phyloP scores from a whole-genome alignment of 2,888 invertebrate genomes.

The Leptothorax acervorum region DNA sequence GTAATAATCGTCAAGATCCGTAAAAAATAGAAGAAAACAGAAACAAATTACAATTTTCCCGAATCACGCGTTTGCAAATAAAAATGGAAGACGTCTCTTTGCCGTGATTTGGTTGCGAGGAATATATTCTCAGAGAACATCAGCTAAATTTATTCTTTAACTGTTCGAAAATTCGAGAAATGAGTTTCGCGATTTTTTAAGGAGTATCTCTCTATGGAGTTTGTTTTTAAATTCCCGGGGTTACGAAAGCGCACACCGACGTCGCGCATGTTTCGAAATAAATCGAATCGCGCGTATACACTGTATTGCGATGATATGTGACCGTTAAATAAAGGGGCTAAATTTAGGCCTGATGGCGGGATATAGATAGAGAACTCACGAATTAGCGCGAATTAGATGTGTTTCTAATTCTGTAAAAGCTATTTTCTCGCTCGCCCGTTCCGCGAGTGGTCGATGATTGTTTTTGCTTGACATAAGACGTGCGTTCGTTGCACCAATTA shows the following conservation, averaged over 20 bases:
- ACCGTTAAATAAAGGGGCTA: slow-evolving; percentile 22
- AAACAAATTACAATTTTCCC: not conserved
- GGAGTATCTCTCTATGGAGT: not conserved
- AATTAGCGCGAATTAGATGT: slow-evolving; percentile 46
- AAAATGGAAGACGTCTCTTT: not conserved
- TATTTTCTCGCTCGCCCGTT: slow-evolving; percentile 40
- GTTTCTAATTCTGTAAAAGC: slow-evolving; percentile 38
- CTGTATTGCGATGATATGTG: not conserved
- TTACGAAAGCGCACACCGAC: not conserved
- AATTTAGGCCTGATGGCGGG: slow-evolving; percentile 11
- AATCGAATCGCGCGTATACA: slow-evolving; percentile 49
- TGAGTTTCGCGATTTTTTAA: not conserved
- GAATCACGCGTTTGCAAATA: not conserved
- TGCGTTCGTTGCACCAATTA: slow-evolving; percentile 40
- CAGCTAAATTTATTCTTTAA: not conserved
- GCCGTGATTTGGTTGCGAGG: not conserved
- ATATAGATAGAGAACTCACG: slow-evolving; percentile 18
- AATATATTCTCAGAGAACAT: not conserved
- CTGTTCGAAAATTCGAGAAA: not conserved
- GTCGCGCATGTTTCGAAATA: slow-evolving; percentile 63
- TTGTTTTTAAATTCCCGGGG: not conserved
- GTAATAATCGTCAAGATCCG: slow-evolving; percentile 48
- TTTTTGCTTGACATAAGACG: slow-evolving; percentile 20
- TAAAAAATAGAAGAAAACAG: not conserved
- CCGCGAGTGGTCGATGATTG: slow-evolving; percentile 31